A percentile compares a stretch with the other conserved stretches of the same genome.
phyloP scores from a whole-genome alignment of 2,888 invertebrate genomes.

The Tridacna crocea region DNA sequence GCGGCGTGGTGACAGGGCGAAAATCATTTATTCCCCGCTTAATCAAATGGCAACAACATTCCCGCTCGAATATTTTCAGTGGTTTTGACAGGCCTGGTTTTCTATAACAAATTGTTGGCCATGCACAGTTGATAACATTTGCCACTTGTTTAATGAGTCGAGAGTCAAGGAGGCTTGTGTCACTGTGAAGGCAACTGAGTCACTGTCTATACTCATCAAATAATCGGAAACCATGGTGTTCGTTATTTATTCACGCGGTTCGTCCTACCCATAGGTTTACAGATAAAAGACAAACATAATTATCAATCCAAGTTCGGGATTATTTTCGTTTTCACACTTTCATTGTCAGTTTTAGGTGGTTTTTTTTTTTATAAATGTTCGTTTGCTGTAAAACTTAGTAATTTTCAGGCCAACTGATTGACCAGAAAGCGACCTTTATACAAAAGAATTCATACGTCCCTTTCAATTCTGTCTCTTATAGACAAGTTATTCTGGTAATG shows the following conservation, averaged over 20 bases:
- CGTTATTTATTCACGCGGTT: background rate
- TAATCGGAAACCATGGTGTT: background rate
- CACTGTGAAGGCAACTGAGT: conserved; percentile 5
- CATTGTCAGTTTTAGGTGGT: no score
- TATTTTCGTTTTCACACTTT: no score
- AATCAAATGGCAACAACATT: conserved; percentile 42
- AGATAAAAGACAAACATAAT: no score
- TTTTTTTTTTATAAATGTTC: no score
- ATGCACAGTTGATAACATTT: conserved; percentile 55
- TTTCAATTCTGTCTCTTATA: no score
- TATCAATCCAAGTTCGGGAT: no score
- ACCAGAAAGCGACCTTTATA: no score
- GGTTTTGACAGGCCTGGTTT: conserved; percentile 44
- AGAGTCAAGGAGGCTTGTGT: conserved; percentile 1
- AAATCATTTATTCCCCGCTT: conserved; percentile 43
- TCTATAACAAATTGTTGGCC: conserved; percentile 52
- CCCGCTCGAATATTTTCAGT: conserved; percentile 33
- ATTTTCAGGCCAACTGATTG: no score
- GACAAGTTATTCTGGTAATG: no score
- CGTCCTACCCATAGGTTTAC: background rate
- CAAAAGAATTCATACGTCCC: no score
- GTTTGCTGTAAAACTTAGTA: no score
- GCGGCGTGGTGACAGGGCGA: conserved; percentile 17
- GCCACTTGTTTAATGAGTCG: conserved; percentile 58
- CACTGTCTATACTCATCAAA: conserved; percentile 4